Evolutionary conservation across 1,140 invertebrate genomes (phyloP).

Genomic region (Drosophila nebulosa): DNA sequence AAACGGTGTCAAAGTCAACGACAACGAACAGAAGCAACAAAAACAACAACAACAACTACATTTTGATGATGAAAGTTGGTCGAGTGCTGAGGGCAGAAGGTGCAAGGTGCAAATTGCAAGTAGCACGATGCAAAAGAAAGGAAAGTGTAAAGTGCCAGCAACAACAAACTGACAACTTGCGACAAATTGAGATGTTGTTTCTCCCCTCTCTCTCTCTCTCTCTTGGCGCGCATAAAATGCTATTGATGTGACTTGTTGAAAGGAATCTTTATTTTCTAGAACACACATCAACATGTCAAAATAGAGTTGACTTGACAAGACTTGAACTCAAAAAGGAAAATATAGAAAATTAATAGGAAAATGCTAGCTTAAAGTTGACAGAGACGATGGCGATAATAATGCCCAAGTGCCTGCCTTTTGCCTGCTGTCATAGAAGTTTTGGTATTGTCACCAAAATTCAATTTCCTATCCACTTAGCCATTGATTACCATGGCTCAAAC

Average conservation of each 20-base stretch:
- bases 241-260: slow-evolving; percentile 17
- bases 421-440: not conserved
- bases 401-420: not conserved
- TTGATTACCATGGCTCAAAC: slow-evolving; percentile 59
- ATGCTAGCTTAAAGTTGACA: not conserved
- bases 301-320: not conserved
- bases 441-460: slow-evolving; percentile 47
- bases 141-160: slow-evolving; percentile 39
- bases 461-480: slow-evolving; percentile 67
- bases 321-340: not conserved
- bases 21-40: slow-evolving; percentile 24
- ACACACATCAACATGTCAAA: not conserved
- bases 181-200: slow-evolving; percentile 74
- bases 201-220: not conserved
- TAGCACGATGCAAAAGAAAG: not conserved
- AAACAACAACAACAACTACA: slow-evolving; percentile 6
- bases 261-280: not conserved
- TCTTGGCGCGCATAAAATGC: not conserved
- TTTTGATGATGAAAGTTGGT: slow-evolving; percentile 34
- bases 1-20: slow-evolving; percentile 75
- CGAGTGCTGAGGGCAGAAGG: not conserved
- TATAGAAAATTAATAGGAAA: not conserved
- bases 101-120: not conserved
- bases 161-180: slow-evolving; percentile 61
- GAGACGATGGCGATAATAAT: not conserved